Conservation (phyloP, 2,888 invertebrate species). For the Charanyca ferruginea region DNA sequence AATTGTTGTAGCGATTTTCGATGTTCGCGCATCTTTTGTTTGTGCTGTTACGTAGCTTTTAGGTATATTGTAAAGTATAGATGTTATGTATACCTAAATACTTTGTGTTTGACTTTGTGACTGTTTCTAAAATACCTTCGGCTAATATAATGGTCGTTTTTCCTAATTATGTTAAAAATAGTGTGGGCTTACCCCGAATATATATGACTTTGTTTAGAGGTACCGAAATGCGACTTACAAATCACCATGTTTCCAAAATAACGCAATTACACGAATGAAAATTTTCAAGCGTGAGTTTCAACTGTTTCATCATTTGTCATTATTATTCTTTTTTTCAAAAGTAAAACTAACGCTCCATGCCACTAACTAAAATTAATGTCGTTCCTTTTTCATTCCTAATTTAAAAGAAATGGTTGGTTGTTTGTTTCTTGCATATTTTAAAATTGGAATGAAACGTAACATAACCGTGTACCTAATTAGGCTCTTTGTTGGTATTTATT, state of each 20-base stretch:
- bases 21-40: slow-evolving; percentile 29
- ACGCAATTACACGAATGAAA: slow-evolving; percentile 22
- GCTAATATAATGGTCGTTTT: too few species aligned
- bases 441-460: slow-evolving; percentile 5
- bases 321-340: slow-evolving; percentile 23
- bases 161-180: too few species aligned
- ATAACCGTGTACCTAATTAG: slow-evolving; percentile 1
- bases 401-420: not conserved
- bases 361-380: slow-evolving; percentile 15
- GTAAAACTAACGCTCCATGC: not conserved
- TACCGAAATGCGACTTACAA: not conserved
- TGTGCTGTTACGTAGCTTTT: not conserved
- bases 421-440: not conserved
- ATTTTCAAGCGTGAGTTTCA: slow-evolving; percentile 32
- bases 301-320: slow-evolving; percentile 22
- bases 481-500: not conserved
- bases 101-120: too few species aligned
- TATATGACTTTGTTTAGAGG: too few species aligned
- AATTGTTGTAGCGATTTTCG: slow-evolving; percentile 12
- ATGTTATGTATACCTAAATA: too few species aligned
- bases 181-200: too few species aligned
- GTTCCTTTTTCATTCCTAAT: slow-evolving; percentile 1
- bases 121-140: too few species aligned
- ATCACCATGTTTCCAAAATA: not conserved
- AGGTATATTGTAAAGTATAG: too few species aligned